phyloP scores from a whole-genome alignment of 2,113 vertebrate species.

The Hippocampus abdominalis region DNA sequence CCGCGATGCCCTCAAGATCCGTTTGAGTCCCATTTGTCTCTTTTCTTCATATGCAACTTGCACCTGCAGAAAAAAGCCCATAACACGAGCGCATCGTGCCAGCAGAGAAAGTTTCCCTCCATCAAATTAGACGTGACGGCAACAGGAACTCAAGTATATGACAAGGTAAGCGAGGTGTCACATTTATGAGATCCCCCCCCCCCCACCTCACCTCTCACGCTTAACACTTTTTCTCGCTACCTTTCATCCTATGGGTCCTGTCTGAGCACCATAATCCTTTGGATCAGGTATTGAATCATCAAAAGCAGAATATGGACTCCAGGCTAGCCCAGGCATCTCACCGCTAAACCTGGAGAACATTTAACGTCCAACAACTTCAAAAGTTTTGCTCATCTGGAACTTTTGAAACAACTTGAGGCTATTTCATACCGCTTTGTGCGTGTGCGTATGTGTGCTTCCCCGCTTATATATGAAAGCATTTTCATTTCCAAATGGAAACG shows the following conservation, averaged over 20 bases:
- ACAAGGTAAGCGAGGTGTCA: not conserved
- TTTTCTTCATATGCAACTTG: constrained; percentile 35
- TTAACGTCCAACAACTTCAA: constrained; percentile 48
- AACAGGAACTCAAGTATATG: not conserved
- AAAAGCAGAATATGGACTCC: constrained; percentile 24
- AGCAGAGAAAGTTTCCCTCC: not conserved
- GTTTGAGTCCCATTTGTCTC: constrained; percentile 51
- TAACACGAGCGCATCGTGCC: not conserved
- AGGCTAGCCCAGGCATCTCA: constrained; percentile 20
- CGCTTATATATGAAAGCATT: constrained; percentile 24
- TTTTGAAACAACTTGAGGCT: constrained; percentile 32
- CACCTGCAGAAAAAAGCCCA: constrained; percentile 39
- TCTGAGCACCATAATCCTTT: constrained; percentile 39
- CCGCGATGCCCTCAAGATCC: constrained; percentile 38
- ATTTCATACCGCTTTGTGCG: constrained; percentile 18
- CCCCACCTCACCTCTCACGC: not conserved
- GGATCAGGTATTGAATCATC: constrained; percentile 42
- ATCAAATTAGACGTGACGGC: constrained; percentile 10
- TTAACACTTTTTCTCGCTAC: constrained; percentile 27
- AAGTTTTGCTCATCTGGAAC: constrained; percentile 23
- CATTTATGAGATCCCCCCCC: not conserved
- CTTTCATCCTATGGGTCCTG: constrained; percentile 30
- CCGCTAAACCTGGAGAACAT: constrained; percentile 40
- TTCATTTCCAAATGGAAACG: constrained; percentile 56
- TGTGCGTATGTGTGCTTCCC: constrained; percentile 3